Evolutionary conservation across 2,113 vertebrate genomes (phyloP).

Genomic region (Etia nguti): DNA sequence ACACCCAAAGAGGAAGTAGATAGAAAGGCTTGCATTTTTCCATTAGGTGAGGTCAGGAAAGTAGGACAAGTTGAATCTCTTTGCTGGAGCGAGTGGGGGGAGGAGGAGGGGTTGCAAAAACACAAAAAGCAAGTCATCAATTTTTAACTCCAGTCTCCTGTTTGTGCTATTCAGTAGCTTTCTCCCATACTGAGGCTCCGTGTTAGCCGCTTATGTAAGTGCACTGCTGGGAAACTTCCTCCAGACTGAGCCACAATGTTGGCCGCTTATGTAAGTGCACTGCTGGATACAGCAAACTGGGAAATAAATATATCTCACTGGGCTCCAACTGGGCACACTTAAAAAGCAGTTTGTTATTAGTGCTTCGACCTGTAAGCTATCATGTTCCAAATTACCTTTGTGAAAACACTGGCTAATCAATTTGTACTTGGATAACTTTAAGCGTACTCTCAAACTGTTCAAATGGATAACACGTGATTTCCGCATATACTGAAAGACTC

Average conservation of each 20-base stretch:
- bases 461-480: background rate
- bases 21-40: background rate
- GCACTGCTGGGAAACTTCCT: constrained; percentile 29
- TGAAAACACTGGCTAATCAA: background rate
- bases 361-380: background rate
- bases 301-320: background rate
- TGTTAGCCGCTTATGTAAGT: constrained; percentile 34
- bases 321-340: background rate
- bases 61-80: constrained; percentile 30
- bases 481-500: background rate
- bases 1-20: background rate
- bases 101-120: background rate
- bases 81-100: background rate
- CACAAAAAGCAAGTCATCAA: constrained; percentile 63
- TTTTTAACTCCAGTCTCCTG: constrained; percentile 49
- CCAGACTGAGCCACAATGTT: background rate
- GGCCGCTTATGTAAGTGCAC: constrained; percentile 21
- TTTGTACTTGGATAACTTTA: background rate
- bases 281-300: background rate
- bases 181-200: background rate
- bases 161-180: constrained; percentile 53
- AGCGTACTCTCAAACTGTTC: background rate
- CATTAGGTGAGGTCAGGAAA: constrained; percentile 36
- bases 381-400: background rate
- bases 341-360: background rate